Evolutionary conservation across 2,797 vertebrate genomes (phyloP).

Genomic region (Brotula barbata): DNA sequence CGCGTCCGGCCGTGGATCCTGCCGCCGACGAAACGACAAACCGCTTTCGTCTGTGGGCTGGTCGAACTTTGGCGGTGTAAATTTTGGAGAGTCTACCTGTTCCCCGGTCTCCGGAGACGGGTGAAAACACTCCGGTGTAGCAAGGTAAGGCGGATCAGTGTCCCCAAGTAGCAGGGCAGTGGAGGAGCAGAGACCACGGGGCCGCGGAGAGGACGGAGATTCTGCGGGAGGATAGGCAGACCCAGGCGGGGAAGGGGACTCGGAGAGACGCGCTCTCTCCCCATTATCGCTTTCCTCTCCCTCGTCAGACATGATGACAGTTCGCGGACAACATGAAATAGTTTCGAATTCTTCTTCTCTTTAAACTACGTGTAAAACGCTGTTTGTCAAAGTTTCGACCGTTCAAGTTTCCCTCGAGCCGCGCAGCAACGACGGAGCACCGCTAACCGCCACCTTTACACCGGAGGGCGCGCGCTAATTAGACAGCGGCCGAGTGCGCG

Average conservation of each 20-base stretch:
- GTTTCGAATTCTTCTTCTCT: conserved; percentile 18
- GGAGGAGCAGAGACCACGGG: conserved; percentile 69
- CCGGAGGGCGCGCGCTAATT: conserved; percentile 59
- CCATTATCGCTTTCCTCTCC: conserved; percentile 69
- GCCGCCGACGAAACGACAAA: conserved; percentile 49
- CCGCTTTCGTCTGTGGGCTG: conserved; percentile 47
- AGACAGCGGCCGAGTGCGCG: conserved; percentile 47
- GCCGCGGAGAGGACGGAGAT: conserved; percentile 66
- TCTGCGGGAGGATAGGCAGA: conserved; percentile 54
- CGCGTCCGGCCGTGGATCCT: conserved; percentile 52
- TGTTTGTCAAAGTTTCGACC: conserved; percentile 60
- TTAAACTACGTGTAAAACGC: conserved; percentile 27
- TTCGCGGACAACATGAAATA: conserved; percentile 41
- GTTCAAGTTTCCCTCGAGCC: conserved; percentile 57
- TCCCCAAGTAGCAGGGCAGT: conserved; percentile 69
- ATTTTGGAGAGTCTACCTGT: conserved; percentile 43
- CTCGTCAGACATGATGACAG: conserved; percentile 75
- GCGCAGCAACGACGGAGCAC: conserved; percentile 26
- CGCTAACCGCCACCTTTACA: conserved; percentile 48
- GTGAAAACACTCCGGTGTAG: conserved; percentile 57
- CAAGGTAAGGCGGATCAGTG: conserved; percentile 64
- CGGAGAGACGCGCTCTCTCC: conserved; percentile 60
- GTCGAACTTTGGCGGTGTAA: conserved; percentile 65
- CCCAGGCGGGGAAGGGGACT: conserved; percentile 64
- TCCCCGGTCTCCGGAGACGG: conserved; percentile 46